Evolutionary conservation across 2,113 vertebrate species (phyloP).

Genomic region (Phalacrocorax brasilianus): DNA sequence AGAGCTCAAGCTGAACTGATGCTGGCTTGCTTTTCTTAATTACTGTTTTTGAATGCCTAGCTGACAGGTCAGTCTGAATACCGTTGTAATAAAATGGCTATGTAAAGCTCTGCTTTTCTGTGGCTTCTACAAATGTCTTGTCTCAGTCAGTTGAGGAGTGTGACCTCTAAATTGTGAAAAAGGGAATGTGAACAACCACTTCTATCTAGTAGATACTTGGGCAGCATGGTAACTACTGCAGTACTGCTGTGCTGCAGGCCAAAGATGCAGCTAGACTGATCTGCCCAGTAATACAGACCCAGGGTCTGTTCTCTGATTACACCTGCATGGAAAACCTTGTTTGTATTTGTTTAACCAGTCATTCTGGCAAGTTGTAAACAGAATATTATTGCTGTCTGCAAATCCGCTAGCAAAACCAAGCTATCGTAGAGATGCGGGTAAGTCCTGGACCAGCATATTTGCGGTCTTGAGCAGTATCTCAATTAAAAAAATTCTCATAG

Average conservation of each 20-base stretch:
- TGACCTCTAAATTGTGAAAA: neutral
- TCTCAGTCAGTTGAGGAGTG: neutral
- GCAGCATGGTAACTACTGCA: neutral
- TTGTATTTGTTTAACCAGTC: neutral
- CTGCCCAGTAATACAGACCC: accelerated
- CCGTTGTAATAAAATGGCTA: neutral
- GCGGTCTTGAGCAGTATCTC: neutral
- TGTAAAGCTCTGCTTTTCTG: neutral
- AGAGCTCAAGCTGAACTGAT: neutral
- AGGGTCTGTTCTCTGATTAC: neutral
- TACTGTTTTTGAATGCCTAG: neutral
- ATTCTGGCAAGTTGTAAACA: neutral
- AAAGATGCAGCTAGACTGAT: neutral
- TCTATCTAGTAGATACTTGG: neutral
- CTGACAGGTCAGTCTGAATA: neutral
- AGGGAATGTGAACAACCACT: neutral
- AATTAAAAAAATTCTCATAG: neutral
- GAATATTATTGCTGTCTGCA: neutral
- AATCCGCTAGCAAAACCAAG: neutral
- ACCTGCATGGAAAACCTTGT: neutral
- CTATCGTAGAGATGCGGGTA: neutral
- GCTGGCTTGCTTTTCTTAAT: neutral
- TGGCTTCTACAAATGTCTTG: neutral
- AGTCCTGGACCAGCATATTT: neutral
- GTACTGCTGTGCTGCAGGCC: neutral